Percentiles rank a stretch among this genome's conserved stretches.
These are phyloP conservation scores for Pangasius djambal DNA, from an alignment of 2,797 vertebrate genomes.

Conservation along the genomic window DNA sequence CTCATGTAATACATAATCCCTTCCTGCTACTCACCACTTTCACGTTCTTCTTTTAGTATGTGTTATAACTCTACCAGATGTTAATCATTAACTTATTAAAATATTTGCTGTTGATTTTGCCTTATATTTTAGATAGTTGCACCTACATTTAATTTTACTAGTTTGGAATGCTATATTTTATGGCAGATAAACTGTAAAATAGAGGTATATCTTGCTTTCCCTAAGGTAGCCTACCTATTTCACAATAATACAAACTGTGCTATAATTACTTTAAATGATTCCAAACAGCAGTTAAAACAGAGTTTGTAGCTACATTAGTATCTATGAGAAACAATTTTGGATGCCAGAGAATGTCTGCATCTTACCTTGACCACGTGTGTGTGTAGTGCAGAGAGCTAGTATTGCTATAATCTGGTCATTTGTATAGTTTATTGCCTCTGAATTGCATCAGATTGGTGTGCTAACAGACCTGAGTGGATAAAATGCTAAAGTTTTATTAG, in stretches of 20 bases:
- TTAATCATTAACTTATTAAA: background rate
- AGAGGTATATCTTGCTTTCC: background rate
- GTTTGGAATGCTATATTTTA: background rate
- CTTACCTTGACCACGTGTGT: background rate
- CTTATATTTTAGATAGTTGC: background rate
- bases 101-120: background rate
- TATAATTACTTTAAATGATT: background rate
- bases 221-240: background rate
- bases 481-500: background rate
- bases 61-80: background rate
- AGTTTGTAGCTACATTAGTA: background rate
- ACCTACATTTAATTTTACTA: background rate
- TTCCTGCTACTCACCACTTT: background rate
- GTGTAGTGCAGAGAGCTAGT: background rate
- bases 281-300: background rate
- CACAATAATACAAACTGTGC: background rate
- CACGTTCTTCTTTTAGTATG: background rate
- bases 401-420: background rate
- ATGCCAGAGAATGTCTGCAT: background rate
- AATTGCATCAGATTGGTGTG: background rate
- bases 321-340: background rate
- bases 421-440: background rate
- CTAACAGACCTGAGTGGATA: background rate
- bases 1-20: background rate
- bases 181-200: background rate